These are phyloP conservation scores for Centruroides sculpturatus DNA, from an alignment of 1,140 invertebrate species.

Conservation along the genomic window DNA sequence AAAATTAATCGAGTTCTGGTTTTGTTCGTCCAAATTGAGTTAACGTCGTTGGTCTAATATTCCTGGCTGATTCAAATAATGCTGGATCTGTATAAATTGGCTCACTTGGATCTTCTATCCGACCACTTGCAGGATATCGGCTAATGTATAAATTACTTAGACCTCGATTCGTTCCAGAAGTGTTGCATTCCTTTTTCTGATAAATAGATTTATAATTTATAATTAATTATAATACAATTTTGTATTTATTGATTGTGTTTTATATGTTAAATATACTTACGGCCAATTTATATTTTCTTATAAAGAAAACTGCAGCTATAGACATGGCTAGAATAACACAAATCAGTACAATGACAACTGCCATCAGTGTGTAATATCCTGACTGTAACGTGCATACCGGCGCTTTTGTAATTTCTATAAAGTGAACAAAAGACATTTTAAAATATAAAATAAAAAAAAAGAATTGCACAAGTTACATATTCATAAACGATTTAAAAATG, in stretches of 20 bases:
- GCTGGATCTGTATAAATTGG: slow-evolving; percentile 86
- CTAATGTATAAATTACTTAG: slow-evolving; percentile 11
- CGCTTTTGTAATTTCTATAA: slow-evolving; percentile 8
- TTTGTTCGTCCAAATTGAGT: too few species aligned
- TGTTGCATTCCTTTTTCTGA: background rate
- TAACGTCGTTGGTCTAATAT: too few species aligned
- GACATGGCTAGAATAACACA: slow-evolving; percentile 48
- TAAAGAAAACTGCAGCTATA: slow-evolving; percentile 39
- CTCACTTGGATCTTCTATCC: slow-evolving; percentile 65
- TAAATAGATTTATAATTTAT: too few species aligned
- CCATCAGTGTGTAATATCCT: slow-evolving; percentile 60
- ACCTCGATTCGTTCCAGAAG: slow-evolving; percentile 7
- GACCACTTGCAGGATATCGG: slow-evolving; percentile 3
- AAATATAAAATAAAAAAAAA: too few species aligned
- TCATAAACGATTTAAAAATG: too few species aligned
- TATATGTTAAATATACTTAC: background rate
- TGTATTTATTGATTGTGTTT: background rate
- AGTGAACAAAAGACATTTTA: too few species aligned
- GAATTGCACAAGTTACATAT: too few species aligned
- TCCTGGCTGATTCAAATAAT: slow-evolving; percentile 47
- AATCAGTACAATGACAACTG: slow-evolving; percentile 48
- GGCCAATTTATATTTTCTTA: slow-evolving; percentile 13
- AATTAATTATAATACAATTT: background rate
- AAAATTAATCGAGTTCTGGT: too few species aligned
- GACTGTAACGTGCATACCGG: slow-evolving; percentile 50